Base-by-base conservation (phyloP, 2,888 invertebrate genomes). In the Theristus sp. region DNA sequence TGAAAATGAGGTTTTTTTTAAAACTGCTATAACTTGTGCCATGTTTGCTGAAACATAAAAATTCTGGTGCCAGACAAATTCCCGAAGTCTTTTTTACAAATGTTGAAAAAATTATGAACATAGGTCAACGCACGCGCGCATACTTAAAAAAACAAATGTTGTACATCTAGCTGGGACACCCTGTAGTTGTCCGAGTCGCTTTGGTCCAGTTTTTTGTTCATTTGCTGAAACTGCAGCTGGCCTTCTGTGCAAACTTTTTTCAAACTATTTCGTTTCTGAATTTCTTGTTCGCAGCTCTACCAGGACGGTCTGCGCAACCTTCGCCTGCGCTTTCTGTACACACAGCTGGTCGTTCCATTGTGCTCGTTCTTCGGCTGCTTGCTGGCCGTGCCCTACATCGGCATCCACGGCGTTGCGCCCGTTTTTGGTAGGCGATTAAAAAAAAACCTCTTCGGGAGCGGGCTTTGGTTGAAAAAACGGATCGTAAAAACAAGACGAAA, bases 231-330 rank as follows among this genome's bases (percentile, higher is more conserved):
- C n/a, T n/a, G n/a, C n/a, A n/a, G n/a, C n/a, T n/a, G n/a, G n/a
- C n/a, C n/a, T n/a, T n/a, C n/a, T n/a, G n/a, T n/a, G n/a, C n/a
- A n/a, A n/a, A n/a, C n/a, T n/a, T n/a, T 58, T 57, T 58, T 59
- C 26, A 24, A 3, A n/a, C 56, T 59, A 26, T 46, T 6, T 6
- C n/a, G 46, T 30, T 17, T 27, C 29, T 6, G n/a, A 24, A 30
- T 55, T 25, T 26, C 24, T 49, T 61, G 62, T 27, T 65, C 69
- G 31, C 67, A 77, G 69, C 86, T 90, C 0, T 94, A 93, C 74
- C 83, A 89, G 56, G 90, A 91, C 71, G 96, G 94, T 0, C 82
- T 93, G 55, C 80, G 91, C 22, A 88, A 91, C 69, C 88, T 96
- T 81, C 87, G 91, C 74, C 80, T 96, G 60, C 82, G 82, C 68